Conservation (phyloP, 2,888 invertebrate species). For the Metalampra italica region DNA sequence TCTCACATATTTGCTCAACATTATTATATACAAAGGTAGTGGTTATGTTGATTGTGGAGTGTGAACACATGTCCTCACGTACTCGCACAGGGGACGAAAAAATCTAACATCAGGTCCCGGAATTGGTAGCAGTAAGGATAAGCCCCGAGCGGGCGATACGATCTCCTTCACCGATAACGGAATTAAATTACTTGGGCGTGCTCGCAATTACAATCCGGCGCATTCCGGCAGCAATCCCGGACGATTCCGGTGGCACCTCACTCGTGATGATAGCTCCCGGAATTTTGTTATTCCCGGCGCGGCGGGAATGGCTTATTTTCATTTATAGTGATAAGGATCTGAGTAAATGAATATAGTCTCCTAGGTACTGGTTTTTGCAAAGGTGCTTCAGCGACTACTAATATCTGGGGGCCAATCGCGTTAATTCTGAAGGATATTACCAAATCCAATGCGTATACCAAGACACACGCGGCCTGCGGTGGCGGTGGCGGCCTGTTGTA, state of each 20-base stretch:
- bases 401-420: too few species aligned
- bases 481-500: too few species aligned
- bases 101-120: slow-evolving; percentile 16
- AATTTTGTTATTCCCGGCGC: slow-evolving; percentile 1
- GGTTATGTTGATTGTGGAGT: neutral
- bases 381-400: neutral
- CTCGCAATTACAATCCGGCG: slow-evolving; percentile 42
- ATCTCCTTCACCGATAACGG: slow-evolving; percentile 50
- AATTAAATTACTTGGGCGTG: slow-evolving; percentile 57
- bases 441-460: too few species aligned
- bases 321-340: slow-evolving; percentile 4
- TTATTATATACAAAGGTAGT: too few species aligned
- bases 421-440: too few species aligned
- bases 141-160: slow-evolving; percentile 40
- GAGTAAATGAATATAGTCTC: neutral
- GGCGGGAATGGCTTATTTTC: slow-evolving; percentile 7
- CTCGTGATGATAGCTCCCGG: slow-evolving; percentile 1
- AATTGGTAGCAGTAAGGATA: slow-evolving; percentile 34
- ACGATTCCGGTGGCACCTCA: neutral
- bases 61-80: neutral
- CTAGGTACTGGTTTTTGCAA: neutral
- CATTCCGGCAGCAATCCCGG: slow-evolving; percentile 1
- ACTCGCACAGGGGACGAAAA: slow-evolving; percentile 18
- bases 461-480: too few species aligned
- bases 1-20: too few species aligned